Conservation (phyloP, 2,797 vertebrate species). For the Typhlichthys subterraneus region DNA sequence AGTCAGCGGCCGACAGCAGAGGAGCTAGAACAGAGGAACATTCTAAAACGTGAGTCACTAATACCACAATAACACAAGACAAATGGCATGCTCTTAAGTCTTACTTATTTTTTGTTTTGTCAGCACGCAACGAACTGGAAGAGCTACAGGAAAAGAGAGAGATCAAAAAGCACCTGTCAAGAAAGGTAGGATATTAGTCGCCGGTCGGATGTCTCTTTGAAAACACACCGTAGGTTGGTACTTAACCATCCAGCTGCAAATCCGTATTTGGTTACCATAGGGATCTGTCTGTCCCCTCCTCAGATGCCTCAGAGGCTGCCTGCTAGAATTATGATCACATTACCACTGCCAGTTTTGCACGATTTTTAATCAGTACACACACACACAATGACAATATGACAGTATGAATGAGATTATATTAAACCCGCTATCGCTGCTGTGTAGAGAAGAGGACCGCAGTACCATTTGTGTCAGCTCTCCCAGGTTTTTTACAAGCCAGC, state of each 20-base stretch:
- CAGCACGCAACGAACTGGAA: constrained; percentile 95
- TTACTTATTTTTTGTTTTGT: constrained; percentile 32
- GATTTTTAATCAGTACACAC: too few species aligned
- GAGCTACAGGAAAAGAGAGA: constrained; percentile 97
- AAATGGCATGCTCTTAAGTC: neutral
- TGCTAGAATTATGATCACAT: constrained; percentile 21
- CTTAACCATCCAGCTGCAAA: constrained; percentile 2
- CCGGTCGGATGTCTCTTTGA: too few species aligned
- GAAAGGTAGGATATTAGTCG: constrained; percentile 83
- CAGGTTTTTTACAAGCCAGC: too few species aligned
- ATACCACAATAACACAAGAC: neutral
- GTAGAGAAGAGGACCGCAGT: too few species aligned
- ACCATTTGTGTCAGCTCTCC: too few species aligned
- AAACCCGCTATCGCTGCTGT: too few species aligned
- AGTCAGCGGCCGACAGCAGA: constrained; percentile 96
- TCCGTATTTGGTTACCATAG: constrained; percentile 28
- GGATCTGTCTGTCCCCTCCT: constrained; percentile 13
- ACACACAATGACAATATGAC: too few species aligned
- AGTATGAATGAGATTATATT: too few species aligned
- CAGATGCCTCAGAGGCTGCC: constrained; percentile 2
- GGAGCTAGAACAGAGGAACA: constrained; percentile 97
- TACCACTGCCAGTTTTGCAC: too few species aligned
- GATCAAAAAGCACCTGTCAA: constrained; percentile 92
- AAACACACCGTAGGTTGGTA: too few species aligned
- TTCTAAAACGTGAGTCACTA: constrained; percentile 92